A percentile compares a stretch with the other conserved stretches of the same genome.
phyloP scores from a whole-genome alignment of 2,113 vertebrate genomes.

The Microcebus jonahi region DNA sequence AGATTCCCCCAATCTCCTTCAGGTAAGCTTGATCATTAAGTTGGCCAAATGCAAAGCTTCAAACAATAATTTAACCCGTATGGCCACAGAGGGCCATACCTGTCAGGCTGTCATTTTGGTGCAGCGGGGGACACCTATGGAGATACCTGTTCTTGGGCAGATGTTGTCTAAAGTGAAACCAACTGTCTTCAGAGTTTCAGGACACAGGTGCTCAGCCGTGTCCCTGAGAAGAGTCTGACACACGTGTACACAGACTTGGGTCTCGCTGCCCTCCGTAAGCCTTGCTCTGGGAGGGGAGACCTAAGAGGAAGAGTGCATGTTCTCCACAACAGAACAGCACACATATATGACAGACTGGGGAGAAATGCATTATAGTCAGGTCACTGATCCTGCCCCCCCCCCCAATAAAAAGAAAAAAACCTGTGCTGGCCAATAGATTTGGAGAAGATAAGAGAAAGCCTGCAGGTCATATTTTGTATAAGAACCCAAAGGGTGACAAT shows the following conservation, averaged over 20 bases:
- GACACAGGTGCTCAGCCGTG: background rate
- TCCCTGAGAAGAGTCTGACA: background rate
- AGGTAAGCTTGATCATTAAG: background rate
- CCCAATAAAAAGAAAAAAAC: background rate
- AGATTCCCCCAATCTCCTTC: background rate
- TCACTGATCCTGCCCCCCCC: accelerated
- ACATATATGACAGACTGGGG: background rate
- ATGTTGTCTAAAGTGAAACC: background rate
- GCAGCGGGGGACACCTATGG: background rate
- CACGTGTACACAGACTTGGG: background rate
- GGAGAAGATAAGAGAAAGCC: background rate
- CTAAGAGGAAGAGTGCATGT: background rate
- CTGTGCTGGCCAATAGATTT: background rate
- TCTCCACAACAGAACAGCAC: background rate
- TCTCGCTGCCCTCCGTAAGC: background rate
- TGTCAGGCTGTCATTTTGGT: background rate
- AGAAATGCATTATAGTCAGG: background rate
- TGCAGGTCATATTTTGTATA: background rate
- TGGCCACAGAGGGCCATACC: background rate
- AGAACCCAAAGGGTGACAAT: background rate
- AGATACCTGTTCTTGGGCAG: background rate
- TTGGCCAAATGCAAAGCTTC: background rate
- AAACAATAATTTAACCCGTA: background rate
- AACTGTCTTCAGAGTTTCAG: background rate
- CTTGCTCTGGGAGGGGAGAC: background rate